phyloP scores from a whole-genome alignment of 2,797 vertebrate genomes.

The Onychomys arenicola region DNA sequence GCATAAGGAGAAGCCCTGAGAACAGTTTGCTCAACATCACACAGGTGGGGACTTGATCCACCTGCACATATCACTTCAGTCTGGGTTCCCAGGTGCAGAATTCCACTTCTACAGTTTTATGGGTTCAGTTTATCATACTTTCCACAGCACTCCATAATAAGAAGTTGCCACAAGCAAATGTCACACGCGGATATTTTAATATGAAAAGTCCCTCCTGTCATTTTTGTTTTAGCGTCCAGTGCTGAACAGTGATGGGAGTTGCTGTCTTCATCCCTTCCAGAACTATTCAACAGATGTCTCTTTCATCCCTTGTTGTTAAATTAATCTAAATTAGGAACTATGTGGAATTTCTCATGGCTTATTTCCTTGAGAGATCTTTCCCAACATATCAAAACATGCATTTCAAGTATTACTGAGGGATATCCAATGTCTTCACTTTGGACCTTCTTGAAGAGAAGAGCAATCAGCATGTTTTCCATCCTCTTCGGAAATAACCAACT shows the following conservation, averaged over 20 bases:
- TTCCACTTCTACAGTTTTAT: background rate
- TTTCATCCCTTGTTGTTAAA: background rate
- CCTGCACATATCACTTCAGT: background rate
- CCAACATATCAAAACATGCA: conserved; percentile 42
- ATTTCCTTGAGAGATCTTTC: background rate
- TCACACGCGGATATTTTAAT: background rate
- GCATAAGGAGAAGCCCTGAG: background rate
- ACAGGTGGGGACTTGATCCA: background rate
- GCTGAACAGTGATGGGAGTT: background rate
- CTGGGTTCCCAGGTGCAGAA: background rate
- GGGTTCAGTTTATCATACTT: background rate
- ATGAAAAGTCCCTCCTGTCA: background rate
- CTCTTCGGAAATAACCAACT: background rate
- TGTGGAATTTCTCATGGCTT: background rate
- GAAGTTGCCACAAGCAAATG: background rate
- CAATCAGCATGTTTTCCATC: background rate
- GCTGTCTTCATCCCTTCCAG: background rate
- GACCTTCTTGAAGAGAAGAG: background rate
- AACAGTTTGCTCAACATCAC: background rate
- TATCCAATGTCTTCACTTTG: background rate
- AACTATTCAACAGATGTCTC: background rate
- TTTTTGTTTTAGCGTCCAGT: background rate
- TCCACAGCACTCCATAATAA: background rate
- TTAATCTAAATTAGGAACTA: background rate
- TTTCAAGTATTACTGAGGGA: conserved; percentile 24